Conservation (phyloP, 2,888 invertebrate genomes). For the Odontomyia ornata region DNA sequence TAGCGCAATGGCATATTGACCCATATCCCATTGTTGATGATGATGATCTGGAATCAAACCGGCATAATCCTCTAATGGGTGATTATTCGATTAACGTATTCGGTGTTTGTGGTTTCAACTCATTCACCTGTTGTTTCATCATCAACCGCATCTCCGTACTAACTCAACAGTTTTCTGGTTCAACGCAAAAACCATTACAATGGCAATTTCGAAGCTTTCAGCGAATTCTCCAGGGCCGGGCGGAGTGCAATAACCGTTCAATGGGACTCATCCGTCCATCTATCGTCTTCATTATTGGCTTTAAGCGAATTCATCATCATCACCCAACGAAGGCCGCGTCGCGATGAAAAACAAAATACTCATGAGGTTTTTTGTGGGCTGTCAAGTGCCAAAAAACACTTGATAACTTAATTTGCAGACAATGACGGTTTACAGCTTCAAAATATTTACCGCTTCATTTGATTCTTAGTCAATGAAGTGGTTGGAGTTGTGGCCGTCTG, state of each 20-base stretch:
- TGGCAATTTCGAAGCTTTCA: conserved; percentile 1
- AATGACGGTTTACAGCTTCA: conserved; percentile 1
- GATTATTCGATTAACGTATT: conserved; percentile 3
- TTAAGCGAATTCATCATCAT: not conserved
- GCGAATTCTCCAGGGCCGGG: not conserved
- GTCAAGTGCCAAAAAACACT: conserved; percentile 37
- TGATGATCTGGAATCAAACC: conserved; percentile 7
- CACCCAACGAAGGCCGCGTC: not conserved
- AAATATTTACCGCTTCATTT: conserved; percentile 12
- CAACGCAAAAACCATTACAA: not conserved
- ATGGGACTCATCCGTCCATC: not conserved
- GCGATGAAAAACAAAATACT: not conserved
- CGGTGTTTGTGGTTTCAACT: not conserved
- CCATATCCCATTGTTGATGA: conserved; percentile 22
- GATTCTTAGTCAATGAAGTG: no score
- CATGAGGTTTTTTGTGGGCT: conserved; percentile 3
- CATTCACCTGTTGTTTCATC: not conserved
- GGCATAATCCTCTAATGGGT: not conserved
- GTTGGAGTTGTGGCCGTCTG: no score
- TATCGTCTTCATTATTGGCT: not conserved
- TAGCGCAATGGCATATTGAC: conserved; percentile 10
- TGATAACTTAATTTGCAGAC: conserved; percentile 39
- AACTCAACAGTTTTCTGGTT: not conserved
- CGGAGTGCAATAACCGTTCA: conserved; percentile 24
- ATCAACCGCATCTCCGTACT: not conserved